Conservation (phyloP, 2,113 vertebrate genomes). For the Toxostoma redivivum region DNA sequence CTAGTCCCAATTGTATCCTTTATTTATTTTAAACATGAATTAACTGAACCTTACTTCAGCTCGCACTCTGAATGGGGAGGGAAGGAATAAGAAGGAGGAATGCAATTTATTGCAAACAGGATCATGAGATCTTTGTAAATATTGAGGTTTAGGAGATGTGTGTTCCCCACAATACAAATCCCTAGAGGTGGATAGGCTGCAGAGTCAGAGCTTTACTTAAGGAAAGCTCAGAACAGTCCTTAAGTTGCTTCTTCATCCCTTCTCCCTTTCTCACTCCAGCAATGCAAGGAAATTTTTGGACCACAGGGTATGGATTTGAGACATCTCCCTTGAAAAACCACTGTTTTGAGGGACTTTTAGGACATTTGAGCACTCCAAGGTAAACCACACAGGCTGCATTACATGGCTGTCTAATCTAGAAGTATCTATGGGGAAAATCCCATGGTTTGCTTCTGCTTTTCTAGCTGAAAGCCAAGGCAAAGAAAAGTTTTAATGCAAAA, state of each 20-base stretch:
- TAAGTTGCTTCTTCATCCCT: not conserved
- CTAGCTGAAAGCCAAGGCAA: not conserved
- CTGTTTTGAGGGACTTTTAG: not conserved
- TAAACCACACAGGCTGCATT: not conserved
- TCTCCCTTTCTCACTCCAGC: not conserved
- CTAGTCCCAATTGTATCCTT: not conserved
- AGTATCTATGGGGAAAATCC: not conserved
- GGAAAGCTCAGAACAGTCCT: not conserved
- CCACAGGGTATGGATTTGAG: not conserved
- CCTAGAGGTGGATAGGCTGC: not conserved
- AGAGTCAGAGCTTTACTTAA: not conserved
- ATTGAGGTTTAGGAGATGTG: not conserved
- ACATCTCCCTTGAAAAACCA: not conserved
- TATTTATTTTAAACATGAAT: not conserved
- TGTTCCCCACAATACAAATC: not conserved
- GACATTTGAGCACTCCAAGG: not conserved
- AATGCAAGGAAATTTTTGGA: not conserved
- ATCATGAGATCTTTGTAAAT: not conserved
- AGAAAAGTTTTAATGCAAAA: not conserved
- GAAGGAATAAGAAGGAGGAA: not conserved
- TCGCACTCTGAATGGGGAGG: fast-evolving
- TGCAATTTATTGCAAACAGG: not conserved
- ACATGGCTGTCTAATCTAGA: not conserved
- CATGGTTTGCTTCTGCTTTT: not conserved
- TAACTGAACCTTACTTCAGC: not conserved